Evolutionary conservation across 1,140 invertebrate species (phyloP), one percentile per base, ranked within the genome.

Genomic region (Ptiloglossa arizonensis): DNA sequence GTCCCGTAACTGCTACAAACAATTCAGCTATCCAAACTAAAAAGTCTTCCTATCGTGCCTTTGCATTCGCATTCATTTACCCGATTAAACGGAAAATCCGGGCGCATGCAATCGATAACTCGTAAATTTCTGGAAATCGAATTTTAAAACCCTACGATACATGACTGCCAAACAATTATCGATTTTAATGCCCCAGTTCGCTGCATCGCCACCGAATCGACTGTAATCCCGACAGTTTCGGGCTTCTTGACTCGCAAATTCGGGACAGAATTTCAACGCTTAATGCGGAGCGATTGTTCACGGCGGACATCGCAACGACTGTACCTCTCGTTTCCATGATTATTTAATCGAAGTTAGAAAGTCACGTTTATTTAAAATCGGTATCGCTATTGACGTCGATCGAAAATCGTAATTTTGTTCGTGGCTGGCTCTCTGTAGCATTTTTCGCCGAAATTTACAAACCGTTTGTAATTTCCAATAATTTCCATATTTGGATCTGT

Each of bases 51-150:
- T 27, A 2, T 38, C 50, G 29, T 8, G 19, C 22, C 2, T 11
- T n/a, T 5, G 1, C 48, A 52, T 8, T 52, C n/a, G 6, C 4
- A 15, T 54, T 29, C 19, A 17, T 54, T 41, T 4, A 50, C 0
- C 0, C 50, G 32, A 54, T 54, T 54, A 24, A 4, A 2, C 1
- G 13, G 32, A 38, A 67, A 52, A 22, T 19, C 46, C 41, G 41
- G 3, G 41, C 17, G 5, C 19, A 15, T n/a, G 19, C 46, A 50
- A 50, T 50, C 46, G n/a, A 52, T 67, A 52, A 35, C 64, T 1
- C 44, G 44, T 32, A 50, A 66, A 66, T 66, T 66, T 19, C 17
- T 13, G 17, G 63, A 19, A 50, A 66, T 67, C 63, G 19, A 67
- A 67, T 50, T 67, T 46, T 50, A 67, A 67, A 67, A 52, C n/a